These are phyloP conservation scores for Thamnaconus septentrionalis DNA, from an alignment of 2,113 vertebrate species.

Conservation along the genomic window DNA sequence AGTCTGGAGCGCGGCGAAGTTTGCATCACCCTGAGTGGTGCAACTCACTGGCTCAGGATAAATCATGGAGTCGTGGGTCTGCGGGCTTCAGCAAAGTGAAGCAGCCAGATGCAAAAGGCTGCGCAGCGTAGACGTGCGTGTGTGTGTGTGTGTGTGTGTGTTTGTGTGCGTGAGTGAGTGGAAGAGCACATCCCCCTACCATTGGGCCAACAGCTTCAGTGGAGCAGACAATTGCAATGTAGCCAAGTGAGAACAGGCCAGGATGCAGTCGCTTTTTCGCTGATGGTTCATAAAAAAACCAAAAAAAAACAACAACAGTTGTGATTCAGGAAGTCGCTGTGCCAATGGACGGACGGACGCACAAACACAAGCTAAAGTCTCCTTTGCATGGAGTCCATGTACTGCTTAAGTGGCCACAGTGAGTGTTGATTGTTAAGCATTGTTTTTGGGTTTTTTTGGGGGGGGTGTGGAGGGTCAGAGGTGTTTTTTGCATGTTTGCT, in stretches of 20 bases:
- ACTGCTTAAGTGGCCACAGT: conserved; percentile 4
- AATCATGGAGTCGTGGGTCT: conserved; percentile 71
- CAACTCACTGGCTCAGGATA: conserved; percentile 70
- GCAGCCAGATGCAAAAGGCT: conserved; percentile 72
- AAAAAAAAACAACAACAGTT: conserved; percentile 34
- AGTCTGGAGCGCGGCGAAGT: conserved; percentile 40
- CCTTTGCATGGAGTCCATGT: background rate
- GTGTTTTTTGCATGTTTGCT: no score
- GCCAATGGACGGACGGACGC: conserved; percentile 67
- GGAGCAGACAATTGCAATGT: conserved; percentile 84
- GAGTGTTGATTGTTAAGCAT: no score
- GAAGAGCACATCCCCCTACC: conserved; percentile 77
- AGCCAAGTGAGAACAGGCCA: conserved; percentile 80
- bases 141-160: conserved; percentile 42
- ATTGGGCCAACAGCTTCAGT: conserved; percentile 78
- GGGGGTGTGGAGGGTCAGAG: no score
- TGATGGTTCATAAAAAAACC: conserved; percentile 70
- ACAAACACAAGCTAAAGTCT: conserved; percentile 27
- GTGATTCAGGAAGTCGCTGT: conserved; percentile 67
- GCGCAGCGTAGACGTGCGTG: conserved; percentile 14
- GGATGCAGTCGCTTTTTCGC: conserved; percentile 78
- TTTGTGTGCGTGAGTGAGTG: conserved; percentile 72
- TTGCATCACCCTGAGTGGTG: conserved; percentile 53
- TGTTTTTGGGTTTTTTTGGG: no score
- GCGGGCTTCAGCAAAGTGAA: conserved; percentile 72